These are phyloP conservation scores for Scaptomyza tumidula DNA, from an alignment of 2,888 invertebrate species.

Conservation along the genomic window DNA sequence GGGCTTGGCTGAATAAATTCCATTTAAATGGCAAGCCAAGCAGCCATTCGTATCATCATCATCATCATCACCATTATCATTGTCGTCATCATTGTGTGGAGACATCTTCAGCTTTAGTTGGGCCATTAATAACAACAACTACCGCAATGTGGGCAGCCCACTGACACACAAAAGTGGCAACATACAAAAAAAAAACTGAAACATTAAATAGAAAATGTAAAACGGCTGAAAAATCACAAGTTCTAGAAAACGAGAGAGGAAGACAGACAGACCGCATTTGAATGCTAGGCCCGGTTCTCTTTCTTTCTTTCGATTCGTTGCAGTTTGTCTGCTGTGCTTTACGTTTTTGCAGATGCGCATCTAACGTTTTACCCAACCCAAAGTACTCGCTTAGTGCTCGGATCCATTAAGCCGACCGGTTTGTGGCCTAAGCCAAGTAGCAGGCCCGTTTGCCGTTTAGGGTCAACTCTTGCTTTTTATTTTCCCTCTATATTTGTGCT, in stretches of 20 bases:
- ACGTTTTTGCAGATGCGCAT: conserved; percentile 68
- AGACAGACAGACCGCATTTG: conserved; percentile 60
- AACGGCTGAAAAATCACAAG: conserved; percentile 3
- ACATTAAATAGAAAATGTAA: conserved; percentile 11
- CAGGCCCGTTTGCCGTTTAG: conserved; percentile 63
- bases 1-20: conserved; percentile 74
- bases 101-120: conserved; percentile 66
- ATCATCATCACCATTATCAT: conserved; percentile 35
- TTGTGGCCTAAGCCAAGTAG: conserved; percentile 66
- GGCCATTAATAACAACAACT: conserved; percentile 70
- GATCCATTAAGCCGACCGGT: conserved; percentile 60
- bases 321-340: conserved; percentile 44
- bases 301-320: conserved; percentile 30
- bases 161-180: conserved; percentile 75
- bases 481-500: conserved; percentile 13
- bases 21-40: conserved; percentile 75
- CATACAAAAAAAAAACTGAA: conserved; percentile 27
- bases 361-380: conserved; percentile 1
- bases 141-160: conserved; percentile 74
- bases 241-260: conserved; percentile 4
- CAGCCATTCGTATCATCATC: conserved; percentile 35
- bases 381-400: neutral
- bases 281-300: conserved; percentile 50
- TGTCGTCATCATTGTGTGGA: conserved; percentile 29
- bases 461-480: conserved; percentile 52